These are phyloP conservation scores for Bubo bubo DNA, from an alignment of 2,113 vertebrate genomes.

Conservation along the genomic window DNA sequence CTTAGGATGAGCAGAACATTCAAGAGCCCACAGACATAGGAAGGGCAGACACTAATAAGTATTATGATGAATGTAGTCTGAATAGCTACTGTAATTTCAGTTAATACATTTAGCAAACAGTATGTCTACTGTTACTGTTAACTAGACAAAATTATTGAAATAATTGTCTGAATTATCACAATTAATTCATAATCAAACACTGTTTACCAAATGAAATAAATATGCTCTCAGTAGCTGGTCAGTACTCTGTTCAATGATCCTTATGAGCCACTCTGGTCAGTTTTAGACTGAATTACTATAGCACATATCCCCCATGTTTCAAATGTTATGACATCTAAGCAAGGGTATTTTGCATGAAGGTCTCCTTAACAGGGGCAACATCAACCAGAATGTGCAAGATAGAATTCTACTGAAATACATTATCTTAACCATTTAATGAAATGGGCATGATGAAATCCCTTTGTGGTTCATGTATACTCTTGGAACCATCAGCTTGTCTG, in stretches of 20 bases:
- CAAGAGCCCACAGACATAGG: not conserved
- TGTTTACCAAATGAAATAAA: not conserved
- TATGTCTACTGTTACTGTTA: constrained; percentile 13
- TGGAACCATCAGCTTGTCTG: not conserved
- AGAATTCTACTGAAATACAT: not conserved
- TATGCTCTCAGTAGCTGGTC: not conserved
- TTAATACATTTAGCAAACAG: constrained; percentile 35
- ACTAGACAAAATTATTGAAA: constrained; percentile 31
- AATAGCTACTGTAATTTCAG: constrained; percentile 18
- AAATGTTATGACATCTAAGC: not conserved
- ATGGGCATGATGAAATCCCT: not conserved
- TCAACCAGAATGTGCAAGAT: not conserved
- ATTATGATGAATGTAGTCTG: constrained; percentile 2
- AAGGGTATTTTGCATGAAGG: not conserved
- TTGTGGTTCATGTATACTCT: accelerated
- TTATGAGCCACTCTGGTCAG: not conserved
- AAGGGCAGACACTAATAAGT: not conserved
- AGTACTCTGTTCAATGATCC: not conserved
- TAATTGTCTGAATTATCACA: constrained; percentile 25
- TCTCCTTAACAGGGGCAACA: not conserved
- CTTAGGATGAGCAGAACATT: not conserved
- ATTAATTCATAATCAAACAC: constrained; percentile 26
- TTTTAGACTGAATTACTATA: not conserved
- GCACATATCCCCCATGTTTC: not conserved
- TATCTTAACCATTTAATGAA: not conserved